These are phyloP conservation scores for Psophia crepitans DNA, from an alignment of 2,113 vertebrate genomes.

Conservation along the genomic window DNA sequence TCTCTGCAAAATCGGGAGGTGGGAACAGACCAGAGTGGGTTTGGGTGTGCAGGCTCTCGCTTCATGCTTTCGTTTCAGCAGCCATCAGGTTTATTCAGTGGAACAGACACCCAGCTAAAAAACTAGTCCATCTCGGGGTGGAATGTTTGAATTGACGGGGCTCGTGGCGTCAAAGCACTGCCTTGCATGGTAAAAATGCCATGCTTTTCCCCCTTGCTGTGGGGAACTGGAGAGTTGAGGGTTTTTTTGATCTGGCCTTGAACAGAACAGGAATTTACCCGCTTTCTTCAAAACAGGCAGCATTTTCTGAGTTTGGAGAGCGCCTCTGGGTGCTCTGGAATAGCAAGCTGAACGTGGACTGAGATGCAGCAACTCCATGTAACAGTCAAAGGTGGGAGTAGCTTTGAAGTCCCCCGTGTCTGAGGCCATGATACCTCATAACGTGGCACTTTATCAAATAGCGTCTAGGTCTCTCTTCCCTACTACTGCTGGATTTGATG, in stretches of 20 bases:
- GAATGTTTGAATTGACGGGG: not conserved
- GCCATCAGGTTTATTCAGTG: not conserved
- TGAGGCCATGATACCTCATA: not conserved
- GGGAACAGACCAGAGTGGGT: not conserved
- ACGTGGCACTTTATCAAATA: not conserved
- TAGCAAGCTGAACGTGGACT: rapidly evolving
- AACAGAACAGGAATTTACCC: not conserved
- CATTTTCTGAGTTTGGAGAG: not conserved
- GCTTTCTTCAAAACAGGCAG: not conserved
- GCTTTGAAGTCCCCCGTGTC: not conserved
- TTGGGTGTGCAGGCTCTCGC: not conserved
- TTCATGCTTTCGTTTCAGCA: not conserved
- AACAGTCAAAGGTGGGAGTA: not conserved
- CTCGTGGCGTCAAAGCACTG: not conserved
- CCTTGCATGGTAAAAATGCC: not conserved
- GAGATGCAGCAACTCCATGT: not conserved
- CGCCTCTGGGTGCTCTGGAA: not conserved
- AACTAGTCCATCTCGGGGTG: not conserved
- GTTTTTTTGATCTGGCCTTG: not conserved
- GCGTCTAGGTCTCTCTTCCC: not conserved
- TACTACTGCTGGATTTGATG: not conserved
- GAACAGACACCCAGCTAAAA: not conserved
- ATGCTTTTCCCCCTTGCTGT: not conserved
- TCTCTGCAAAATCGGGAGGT: not conserved
- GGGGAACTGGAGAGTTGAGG: not conserved